Percentiles rank a stretch among this genome's conserved stretches.
Evolutionary conservation across 1,140 invertebrate species (phyloP).

Genomic region (Elymnias hypermnestra): DNA sequence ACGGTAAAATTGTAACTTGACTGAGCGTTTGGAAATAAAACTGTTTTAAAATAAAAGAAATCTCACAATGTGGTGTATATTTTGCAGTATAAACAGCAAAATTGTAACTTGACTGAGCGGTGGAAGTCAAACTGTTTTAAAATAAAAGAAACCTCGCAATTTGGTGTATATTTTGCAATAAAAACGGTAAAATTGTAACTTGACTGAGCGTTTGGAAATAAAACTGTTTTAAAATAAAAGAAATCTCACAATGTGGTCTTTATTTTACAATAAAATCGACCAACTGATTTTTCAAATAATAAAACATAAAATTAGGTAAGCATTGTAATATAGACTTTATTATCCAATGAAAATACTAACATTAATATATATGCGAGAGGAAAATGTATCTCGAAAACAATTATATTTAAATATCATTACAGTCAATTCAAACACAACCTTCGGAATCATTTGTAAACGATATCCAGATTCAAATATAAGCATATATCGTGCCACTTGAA

Average conservation of each 20-base stretch:
- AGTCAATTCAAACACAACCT: constrained; percentile 15
- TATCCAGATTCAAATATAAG: constrained; percentile 2
- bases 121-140: not conserved
- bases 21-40: not conserved
- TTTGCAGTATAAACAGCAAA: no score
- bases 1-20: no score
- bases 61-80: no score
- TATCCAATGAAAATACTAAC: constrained; percentile 12
- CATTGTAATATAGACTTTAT: constrained; percentile 2
- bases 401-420: constrained; percentile 18
- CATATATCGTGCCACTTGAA: not conserved
- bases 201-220: no score
- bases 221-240: not conserved
- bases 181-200: constrained; percentile 13
- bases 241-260: no score
- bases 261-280: no score
- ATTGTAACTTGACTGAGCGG: no score
- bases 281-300: no score
- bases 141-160: not conserved
- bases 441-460: constrained; percentile 17
- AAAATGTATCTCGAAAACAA: constrained; percentile 17
- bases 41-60: not conserved
- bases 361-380: constrained; percentile 3
- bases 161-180: constrained; percentile 10
- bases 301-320: not conserved